phyloP scores from a whole-genome alignment of 2,797 vertebrate species.

The Halcyon chelicuti region DNA sequence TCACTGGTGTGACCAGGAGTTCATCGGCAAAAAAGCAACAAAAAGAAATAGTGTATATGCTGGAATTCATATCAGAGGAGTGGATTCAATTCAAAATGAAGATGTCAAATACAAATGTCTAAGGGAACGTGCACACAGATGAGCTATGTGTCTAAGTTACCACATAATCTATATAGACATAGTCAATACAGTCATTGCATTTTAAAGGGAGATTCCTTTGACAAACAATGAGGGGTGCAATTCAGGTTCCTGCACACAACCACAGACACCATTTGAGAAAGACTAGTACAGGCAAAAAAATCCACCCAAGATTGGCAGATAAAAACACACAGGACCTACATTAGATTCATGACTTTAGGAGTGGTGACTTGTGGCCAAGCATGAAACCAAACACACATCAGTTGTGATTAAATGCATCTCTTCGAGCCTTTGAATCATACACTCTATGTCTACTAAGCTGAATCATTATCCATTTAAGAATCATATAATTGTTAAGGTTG shows the following conservation, averaged over 20 bases:
- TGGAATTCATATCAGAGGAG: background rate
- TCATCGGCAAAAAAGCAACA: background rate
- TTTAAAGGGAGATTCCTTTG: background rate
- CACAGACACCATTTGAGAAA: background rate
- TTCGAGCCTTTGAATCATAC: background rate
- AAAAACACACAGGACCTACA: background rate
- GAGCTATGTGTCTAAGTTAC: background rate
- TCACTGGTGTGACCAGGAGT: background rate
- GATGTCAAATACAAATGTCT: conserved; percentile 3
- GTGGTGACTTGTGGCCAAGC: background rate
- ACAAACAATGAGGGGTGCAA: background rate
- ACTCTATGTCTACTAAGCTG: background rate
- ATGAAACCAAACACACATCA: background rate
- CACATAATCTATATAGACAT: conserved; percentile 24
- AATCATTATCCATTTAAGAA: background rate
- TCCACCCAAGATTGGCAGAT: background rate
- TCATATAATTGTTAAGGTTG: no score
- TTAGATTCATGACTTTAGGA: background rate
- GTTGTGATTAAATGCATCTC: background rate
- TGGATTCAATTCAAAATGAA: conserved; percentile 1
- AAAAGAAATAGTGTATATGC: background rate
- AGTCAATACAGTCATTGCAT: background rate
- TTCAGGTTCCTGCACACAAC: background rate
- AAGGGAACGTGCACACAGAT: background rate
- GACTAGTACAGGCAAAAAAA: background rate